Evolutionary conservation across 53 echinoderm and acorn worm genomes (phyloP), one percentile per base, ranked within the genome.

Genomic region (Crossaster papposus): DNA sequence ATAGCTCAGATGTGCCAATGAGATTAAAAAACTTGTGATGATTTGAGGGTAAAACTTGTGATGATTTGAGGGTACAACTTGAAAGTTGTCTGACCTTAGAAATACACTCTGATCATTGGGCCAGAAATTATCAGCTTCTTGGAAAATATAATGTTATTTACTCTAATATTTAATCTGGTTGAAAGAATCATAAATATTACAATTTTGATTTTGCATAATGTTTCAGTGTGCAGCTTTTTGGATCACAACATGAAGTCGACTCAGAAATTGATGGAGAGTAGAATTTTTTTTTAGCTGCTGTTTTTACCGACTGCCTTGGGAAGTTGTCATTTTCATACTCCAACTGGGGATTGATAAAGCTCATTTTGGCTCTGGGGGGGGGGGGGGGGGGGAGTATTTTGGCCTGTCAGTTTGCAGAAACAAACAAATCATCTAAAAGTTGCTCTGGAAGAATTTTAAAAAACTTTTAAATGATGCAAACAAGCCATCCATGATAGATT

Each of bases 301-400:
- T 84, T 84, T 84, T 54, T 32, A 72, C 6, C 37, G 9, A 9
- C 34, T 24, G 30, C 26, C 51, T 52, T 71, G 31, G 84, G 84
- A 84, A 84, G 84, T 84, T 84, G 84, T 84, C 84, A 84, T 54
- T 84, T 84, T 44, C 51, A 12, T 30, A 32, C 51, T 4, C 36
- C 23, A 15, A 51, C 63, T 18, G 81, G 81, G 22, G n/a, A 28
- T 28, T 68, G 24, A 26, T 9, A 44, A 44, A 44, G 44, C 44
- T 26, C n/a, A 68, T 26, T 35, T 34, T 34, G 72, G 4, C 31
- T 18, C 31, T 34, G 15, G 31, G 75, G 36, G 2, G 35, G 8
- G 33, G 2, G 11, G 75, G 75, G 17, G 20, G 75, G 75, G 75
- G 30, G 44, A 7, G 5, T 22, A 71, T 28, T 71, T 31, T 22